Conservation (phyloP, 2,888 invertebrate species). For the Cantharis nigra region DNA sequence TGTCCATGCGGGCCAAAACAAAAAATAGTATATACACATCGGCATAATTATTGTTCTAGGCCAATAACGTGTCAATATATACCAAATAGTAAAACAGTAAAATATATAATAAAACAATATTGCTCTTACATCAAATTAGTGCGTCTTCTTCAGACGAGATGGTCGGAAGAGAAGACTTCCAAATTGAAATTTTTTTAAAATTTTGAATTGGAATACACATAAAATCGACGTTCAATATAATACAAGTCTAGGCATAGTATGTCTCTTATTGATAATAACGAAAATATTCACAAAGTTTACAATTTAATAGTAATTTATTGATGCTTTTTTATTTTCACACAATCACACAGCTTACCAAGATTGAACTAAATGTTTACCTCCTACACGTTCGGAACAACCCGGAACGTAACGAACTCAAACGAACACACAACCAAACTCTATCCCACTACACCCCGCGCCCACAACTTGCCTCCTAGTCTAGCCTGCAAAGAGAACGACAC, state of each 20-base stretch:
- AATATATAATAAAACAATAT: neutral
- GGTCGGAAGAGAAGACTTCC: neutral
- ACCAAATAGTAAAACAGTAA: neutral
- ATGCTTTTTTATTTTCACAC: slow-evolving; percentile 28
- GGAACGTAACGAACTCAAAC: slow-evolving; percentile 40
- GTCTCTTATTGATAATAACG: neutral
- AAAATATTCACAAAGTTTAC: neutral
- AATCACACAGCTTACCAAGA: slow-evolving; percentile 42
- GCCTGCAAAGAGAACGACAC: slow-evolving; percentile 49
- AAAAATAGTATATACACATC: neutral
- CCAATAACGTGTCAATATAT: neutral
- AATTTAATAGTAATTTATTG: neutral
- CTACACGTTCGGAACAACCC: slow-evolving; percentile 44
- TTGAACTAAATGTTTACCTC: slow-evolving; percentile 56
- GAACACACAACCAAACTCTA: slow-evolving; percentile 30
- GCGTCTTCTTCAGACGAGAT: neutral
- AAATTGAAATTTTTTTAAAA: neutral
- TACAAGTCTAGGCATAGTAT: neutral
- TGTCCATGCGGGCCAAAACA: neutral
- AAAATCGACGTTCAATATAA: neutral
- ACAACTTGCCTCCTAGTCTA: slow-evolving; percentile 43
- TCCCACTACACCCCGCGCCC: slow-evolving; percentile 35
- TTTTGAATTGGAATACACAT: neutral
- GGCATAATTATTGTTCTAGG: too few species aligned
- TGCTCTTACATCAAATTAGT: neutral